Base-by-base conservation (phyloP, 2,888 invertebrate genomes). In the Lumbricus terrestris region DNA sequence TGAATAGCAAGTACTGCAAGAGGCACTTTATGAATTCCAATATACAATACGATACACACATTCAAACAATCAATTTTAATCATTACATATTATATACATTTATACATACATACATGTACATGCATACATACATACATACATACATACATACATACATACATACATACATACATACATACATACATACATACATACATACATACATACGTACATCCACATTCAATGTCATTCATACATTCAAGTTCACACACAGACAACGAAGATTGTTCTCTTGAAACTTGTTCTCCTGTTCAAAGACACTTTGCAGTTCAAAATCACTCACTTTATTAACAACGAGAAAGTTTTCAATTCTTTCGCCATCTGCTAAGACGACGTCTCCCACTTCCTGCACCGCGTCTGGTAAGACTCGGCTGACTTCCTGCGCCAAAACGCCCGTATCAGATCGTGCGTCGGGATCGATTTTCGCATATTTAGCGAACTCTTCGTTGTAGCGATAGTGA, bases 251-350 rank as follows among this genome's bases (percentile, higher is more conserved):
- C n/a, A 33, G 35, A 83, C n/a, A 69, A n/a, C n/a, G n/a, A n/a
- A n/a, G n/a, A n/a, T n/a, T n/a, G n/a, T n/a, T n/a, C n/a, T n/a
- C n/a, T n/a, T n/a, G n/a, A 8, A 8, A 69, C 11, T n/a, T 69
- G 29, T 69, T 69, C 69, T 69, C 29, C 69, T n/a, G n/a, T 69
- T 69, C 29, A 69, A n/a, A n/a, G 69, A 8, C 29, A 69, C 69
- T 23, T 69, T 8, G 13, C n/a, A 8, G n/a, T n/a, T n/a, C n/a
- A n/a, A 69, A 69, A 69, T 69, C n/a, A 34, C 88, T 42, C 94
- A 97, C 97, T 96, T 99, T 99, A 95, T 99, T 99, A n/a, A 99
- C 99, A 88, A 99, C 97, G 89, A 99, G 96, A 95, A 99, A 98
- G 95, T 98, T 98, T 93, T 97, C 97, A 93, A 98, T 98, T 35